Evolutionary conservation across 2,113 vertebrate species (phyloP), one percentile per base, ranked within the genome.

Genomic region (Cebidichthys violaceus): DNA sequence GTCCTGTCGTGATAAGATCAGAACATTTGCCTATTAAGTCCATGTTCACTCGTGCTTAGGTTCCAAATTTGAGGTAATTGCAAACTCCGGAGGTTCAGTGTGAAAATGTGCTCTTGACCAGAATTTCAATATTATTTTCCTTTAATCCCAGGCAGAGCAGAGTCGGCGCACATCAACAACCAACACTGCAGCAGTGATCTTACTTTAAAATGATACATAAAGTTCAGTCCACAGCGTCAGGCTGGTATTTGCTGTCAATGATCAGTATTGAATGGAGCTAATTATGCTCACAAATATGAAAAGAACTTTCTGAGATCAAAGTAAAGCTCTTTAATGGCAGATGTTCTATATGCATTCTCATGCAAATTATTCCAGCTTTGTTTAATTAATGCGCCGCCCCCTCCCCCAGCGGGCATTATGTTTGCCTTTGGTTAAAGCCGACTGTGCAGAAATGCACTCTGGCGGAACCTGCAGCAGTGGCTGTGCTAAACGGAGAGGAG

Each of bases 401-500:
- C 22, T 31, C 64, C 22, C 20, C 4, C 13, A 74, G 41, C 43
- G 52, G 41, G 54, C 47, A 22, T 66, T n/a, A 27, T 18, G 55
- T 60, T 61, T 68, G 37, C 60, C 27, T 64, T 71, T n/a, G 14
- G 60, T 77, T 68, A 9, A 43, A 47, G 41, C 37, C 35, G 24
- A 45, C 47, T 18, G 29, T 15, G 27, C 54, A 77, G 18, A 35
- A 64, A 57, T 27, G 22, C 14, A 13, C 54, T 76, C 9, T n/a
- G n/a, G 29, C 70, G 80, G 35, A 70, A 70, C 35, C 73, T 66
- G 64, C 81, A 39, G 52, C 57, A 41, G 13, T 15, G 0, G 22
- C 71, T 54, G 70, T 41, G 57, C 82, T 78, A 50, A 75, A 85
- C 24, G 77, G 77, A 75, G 73, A 57, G 47, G 78, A 61, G 45